Conservation (phyloP, 2,888 invertebrate genomes). For the Lasioglossum figueresi region DNA sequence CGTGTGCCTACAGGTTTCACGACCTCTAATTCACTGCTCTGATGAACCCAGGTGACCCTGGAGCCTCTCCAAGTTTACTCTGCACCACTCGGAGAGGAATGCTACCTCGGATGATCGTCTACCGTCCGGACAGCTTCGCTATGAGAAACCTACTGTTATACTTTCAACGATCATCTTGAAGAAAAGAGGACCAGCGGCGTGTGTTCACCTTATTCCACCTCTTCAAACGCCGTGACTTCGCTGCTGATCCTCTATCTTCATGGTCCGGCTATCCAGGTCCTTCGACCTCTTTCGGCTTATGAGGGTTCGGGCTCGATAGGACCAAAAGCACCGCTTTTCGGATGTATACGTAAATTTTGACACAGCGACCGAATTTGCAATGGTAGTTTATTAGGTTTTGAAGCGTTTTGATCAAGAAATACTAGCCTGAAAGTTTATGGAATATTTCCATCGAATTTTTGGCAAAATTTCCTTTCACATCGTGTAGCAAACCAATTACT, state of each 20-base stretch:
- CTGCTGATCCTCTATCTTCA: conserved; percentile 22
- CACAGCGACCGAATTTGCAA: neutral
- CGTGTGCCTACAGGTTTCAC: conserved; percentile 16
- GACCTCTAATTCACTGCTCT: conserved; percentile 30
- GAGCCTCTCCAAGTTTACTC: conserved; percentile 7
- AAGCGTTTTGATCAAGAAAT: too few species aligned
- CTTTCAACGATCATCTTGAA: conserved; percentile 64
- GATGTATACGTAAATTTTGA: neutral
- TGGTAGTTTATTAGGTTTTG: neutral
- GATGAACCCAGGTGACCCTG: conserved; percentile 47
- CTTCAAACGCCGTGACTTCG: conserved; percentile 2
- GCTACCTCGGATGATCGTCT: conserved; percentile 23
- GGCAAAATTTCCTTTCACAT: too few species aligned
- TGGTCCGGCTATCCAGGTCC: neutral
- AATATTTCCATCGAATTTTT: too few species aligned
- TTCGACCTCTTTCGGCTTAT: neutral
- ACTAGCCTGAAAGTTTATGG: too few species aligned
- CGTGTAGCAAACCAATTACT: too few species aligned
- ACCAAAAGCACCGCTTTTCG: neutral
- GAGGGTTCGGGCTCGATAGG: neutral
- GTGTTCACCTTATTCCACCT: conserved; percentile 34
- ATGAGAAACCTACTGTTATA: conserved; percentile 66
- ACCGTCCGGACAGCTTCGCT: conserved; percentile 19
- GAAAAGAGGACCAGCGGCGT: conserved; percentile 28
- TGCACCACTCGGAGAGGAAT: conserved; percentile 13